These are phyloP conservation scores for Mus spicilegus DNA, from an alignment of 2,113 vertebrate genomes.

Conservation along the genomic window DNA sequence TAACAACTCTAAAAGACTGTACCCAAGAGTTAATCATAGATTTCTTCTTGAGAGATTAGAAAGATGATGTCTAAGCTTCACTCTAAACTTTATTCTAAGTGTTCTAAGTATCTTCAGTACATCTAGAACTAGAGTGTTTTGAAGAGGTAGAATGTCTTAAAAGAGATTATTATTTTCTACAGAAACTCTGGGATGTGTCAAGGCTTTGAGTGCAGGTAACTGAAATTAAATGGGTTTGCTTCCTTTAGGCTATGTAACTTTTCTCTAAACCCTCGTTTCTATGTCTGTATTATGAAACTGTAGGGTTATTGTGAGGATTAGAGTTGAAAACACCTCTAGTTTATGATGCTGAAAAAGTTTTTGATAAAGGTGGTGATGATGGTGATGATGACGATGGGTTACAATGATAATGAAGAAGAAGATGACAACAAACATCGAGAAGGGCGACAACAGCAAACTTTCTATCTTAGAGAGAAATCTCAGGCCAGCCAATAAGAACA, in stretches of 20 bases:
- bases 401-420: neutral
- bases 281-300: neutral
- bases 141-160: neutral
- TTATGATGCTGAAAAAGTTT: neutral
- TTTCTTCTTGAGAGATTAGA: neutral
- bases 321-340: neutral
- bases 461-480: neutral
- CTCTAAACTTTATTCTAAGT: slow-evolving; percentile 2
- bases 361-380: neutral
- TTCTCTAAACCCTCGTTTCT: neutral
- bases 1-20: neutral
- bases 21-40: neutral
- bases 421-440: neutral
- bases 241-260: neutral
- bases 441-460: neutral
- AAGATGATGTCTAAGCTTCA: neutral
- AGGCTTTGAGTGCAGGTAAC: neutral
- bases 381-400: neutral
- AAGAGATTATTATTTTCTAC: neutral
- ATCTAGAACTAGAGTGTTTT: neutral
- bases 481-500: neutral
- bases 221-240: neutral
- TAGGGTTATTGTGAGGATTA: neutral
- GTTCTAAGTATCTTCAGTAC: neutral
- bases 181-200: neutral